These are phyloP conservation scores for Amphipyra tragopoginis DNA, from an alignment of 2,888 invertebrate species.

Conservation along the genomic window DNA sequence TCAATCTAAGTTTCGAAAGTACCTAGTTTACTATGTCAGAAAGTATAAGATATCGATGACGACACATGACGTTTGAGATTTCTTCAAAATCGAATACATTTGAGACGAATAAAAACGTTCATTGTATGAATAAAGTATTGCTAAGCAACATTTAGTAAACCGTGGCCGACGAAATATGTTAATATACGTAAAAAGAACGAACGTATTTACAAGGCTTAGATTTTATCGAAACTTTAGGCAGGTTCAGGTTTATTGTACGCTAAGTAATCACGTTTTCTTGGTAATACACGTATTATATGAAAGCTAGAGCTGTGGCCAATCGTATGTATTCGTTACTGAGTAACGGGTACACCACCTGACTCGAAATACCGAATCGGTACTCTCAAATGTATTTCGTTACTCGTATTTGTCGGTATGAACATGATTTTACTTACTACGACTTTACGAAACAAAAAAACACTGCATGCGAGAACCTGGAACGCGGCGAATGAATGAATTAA, in stretches of 20 bases:
- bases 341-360: too few relatives aligned
- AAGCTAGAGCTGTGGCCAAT: too few relatives aligned
- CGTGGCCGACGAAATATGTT: conserved; percentile 4
- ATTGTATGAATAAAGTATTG: conserved; percentile 18
- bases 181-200: conserved; percentile 13
- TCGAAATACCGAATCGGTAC: too few relatives aligned
- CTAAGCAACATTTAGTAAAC: conserved; percentile 22
- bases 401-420: too few relatives aligned
- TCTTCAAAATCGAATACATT: conserved; percentile 5
- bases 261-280: conserved; percentile 19
- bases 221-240: conserved; percentile 19
- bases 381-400: too few relatives aligned
- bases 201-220: conserved; percentile 10
- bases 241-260: conserved; percentile 25
- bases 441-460: too few relatives aligned
- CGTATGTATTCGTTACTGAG: too few relatives aligned
- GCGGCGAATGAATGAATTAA: too few relatives aligned
- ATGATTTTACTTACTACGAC: too few relatives aligned
- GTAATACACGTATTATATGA: conserved; percentile 2
- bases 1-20: conserved; percentile 42
- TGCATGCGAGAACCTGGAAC: too few relatives aligned
- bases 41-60: not conserved
- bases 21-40: conserved; percentile 35
- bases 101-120: conserved; percentile 13
- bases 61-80: conserved; percentile 16